phyloP scores from a whole-genome alignment of 2,797 vertebrate species.

The Cichlasoma orientale region DNA sequence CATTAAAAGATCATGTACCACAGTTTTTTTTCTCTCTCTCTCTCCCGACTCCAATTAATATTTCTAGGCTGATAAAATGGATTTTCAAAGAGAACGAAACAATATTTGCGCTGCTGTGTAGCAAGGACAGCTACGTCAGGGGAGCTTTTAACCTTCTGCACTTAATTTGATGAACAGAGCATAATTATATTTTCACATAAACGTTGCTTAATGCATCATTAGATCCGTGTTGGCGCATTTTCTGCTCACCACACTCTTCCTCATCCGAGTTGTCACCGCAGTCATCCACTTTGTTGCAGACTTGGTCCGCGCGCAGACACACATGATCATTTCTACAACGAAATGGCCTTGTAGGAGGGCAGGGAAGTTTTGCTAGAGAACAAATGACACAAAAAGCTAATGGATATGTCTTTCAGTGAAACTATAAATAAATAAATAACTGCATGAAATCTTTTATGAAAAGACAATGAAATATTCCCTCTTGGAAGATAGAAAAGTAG shows the following conservation, averaged over 20 bases:
- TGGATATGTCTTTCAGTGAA: neutral
- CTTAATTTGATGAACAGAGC: neutral
- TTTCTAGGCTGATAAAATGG: neutral
- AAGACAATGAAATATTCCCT: slow-evolving; percentile 5
- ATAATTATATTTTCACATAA: neutral
- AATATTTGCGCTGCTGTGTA: neutral
- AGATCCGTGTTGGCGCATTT: neutral
- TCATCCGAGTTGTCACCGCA: slow-evolving; percentile 97
- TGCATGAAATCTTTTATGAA: neutral
- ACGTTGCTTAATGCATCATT: neutral
- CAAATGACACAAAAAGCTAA: slow-evolving; percentile 21
- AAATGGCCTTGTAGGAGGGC: slow-evolving; percentile 90
- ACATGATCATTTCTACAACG: slow-evolving; percentile 93
- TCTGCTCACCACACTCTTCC: slow-evolving; percentile 89
- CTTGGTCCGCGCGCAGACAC: slow-evolving; percentile 88
- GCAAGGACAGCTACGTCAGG: neutral
- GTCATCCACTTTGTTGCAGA: slow-evolving; percentile 93
- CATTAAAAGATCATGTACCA: neutral
- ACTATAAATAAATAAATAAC: neutral
- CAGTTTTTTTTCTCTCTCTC: neutral
- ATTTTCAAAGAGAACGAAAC: neutral
- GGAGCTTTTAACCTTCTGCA: neutral
- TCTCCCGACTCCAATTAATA: neutral
- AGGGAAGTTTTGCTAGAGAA: slow-evolving; percentile 87
- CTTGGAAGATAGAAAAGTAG: neutral